Evolutionary conservation across 1,140 invertebrate species (phyloP).

Genomic region (Copidosoma floridanum): DNA sequence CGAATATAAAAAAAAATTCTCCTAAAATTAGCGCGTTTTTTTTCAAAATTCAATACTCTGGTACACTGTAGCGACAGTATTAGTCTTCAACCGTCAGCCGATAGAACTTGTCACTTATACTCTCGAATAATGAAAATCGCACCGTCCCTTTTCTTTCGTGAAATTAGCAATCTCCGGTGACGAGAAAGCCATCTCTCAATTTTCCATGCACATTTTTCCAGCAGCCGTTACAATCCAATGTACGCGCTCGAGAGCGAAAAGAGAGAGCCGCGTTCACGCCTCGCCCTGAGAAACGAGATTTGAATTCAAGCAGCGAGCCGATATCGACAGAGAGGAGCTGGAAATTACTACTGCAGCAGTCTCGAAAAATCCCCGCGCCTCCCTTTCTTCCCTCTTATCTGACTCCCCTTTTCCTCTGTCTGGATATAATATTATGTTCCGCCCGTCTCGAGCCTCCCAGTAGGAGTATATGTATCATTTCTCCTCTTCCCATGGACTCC

Average conservation of each 20-base stretch:
- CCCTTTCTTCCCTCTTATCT: not conserved
- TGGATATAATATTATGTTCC: not conserved
- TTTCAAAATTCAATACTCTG: too few species aligned
- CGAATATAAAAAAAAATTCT: too few species aligned
- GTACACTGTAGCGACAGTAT: too few species aligned
- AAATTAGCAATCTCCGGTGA: constrained; percentile 24
- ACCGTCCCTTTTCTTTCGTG: constrained; percentile 9
- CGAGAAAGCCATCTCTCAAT: constrained; percentile 9
- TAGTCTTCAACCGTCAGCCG: too few species aligned
- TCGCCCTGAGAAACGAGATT: too few species aligned
- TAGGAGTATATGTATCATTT: too few species aligned
- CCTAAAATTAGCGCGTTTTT: too few species aligned
- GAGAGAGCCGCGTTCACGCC: not conserved
- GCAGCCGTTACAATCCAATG: not conserved
- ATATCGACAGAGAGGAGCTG: not conserved
- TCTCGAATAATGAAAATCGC: constrained; percentile 21
- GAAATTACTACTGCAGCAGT: not conserved
- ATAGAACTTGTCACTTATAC: too few species aligned
- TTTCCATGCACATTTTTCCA: constrained; percentile 7
- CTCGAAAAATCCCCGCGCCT: not conserved
- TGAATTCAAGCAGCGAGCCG: constrained; percentile 3
- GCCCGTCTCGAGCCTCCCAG: not conserved
- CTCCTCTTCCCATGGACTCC: not conserved
- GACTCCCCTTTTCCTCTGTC: not conserved
- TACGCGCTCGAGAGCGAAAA: not conserved